Conservation (phyloP, 2,113 vertebrate species). For the Oncorhynchus kisutch region DNA sequence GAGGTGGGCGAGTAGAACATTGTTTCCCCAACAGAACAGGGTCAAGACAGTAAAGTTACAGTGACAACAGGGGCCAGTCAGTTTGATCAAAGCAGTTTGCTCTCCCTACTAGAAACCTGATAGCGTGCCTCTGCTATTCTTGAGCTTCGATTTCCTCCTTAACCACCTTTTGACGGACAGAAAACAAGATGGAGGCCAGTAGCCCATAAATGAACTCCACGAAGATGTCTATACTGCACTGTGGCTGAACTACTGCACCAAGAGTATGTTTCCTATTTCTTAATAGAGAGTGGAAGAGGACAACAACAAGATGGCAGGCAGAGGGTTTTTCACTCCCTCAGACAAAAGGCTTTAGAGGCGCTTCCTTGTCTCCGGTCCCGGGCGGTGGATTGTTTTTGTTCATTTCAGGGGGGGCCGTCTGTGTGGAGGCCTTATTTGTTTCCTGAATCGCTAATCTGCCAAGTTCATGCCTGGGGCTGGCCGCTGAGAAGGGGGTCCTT, state of each 20-base stretch:
- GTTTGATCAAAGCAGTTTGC: not conserved
- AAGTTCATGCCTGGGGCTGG: constrained; percentile 84
- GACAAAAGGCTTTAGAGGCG: constrained; percentile 31
- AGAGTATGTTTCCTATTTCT: not conserved
- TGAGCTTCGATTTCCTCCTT: not conserved
- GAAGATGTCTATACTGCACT: not conserved
- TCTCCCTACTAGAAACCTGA: not conserved
- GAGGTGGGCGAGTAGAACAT: not conserved
- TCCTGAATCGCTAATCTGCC: constrained; percentile 90
- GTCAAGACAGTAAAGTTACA: not conserved
- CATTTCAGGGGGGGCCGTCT: constrained; percentile 53
- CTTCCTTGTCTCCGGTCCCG: constrained; percentile 36
- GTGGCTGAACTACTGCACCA: not conserved
- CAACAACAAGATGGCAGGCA: constrained; percentile 32
- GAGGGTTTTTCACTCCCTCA: constrained; percentile 23
- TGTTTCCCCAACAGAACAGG: not conserved
- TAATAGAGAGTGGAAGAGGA: constrained; percentile 2
- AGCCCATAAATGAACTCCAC: not conserved
- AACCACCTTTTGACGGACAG: not conserved
- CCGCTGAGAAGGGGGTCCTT: constrained; percentile 83
- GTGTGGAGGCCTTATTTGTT: constrained; percentile 72
- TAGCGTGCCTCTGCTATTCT: not conserved
- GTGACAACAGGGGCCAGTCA: not conserved
- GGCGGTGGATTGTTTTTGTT: constrained; percentile 57
- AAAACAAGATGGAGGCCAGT: not conserved